Conservation (phyloP, 2,113 vertebrate species). For the Columbina picui region DNA sequence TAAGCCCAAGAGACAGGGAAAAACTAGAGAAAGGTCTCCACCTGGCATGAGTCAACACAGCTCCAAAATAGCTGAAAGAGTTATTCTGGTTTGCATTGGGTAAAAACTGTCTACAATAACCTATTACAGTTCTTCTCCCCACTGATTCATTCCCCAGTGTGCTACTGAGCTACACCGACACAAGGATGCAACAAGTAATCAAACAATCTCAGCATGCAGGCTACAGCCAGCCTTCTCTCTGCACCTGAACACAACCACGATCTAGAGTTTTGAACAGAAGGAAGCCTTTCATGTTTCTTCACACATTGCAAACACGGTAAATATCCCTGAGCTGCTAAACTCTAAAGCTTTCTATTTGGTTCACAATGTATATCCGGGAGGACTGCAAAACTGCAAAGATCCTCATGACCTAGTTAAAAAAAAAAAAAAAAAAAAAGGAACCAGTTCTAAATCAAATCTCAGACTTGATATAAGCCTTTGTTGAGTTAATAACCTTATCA, state of each 20-base stretch:
- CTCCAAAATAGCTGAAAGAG: not conserved
- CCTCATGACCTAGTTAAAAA: not conserved
- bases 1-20: not conserved
- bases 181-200: not conserved
- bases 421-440: not conserved
- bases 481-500: not conserved
- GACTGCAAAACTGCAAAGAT: not conserved
- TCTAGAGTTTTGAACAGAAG: not conserved
- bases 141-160: not conserved
- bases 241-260: rapidly evolving
- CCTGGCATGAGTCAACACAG: not conserved
- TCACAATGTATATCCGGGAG: not conserved
- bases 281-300: rapidly evolving
- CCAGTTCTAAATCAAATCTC: not conserved
- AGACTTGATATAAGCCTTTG: not conserved
- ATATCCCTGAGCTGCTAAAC: not conserved
- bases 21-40: not conserved
- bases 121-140: not conserved
- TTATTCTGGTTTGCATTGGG: not conserved
- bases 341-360: not conserved
- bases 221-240: not conserved
- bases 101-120: not conserved
- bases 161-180: not conserved
- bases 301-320: not conserved
- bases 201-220: not conserved